phyloP scores from a whole-genome alignment of 2,888 invertebrate species.

The Strigamia crassipes region DNA sequence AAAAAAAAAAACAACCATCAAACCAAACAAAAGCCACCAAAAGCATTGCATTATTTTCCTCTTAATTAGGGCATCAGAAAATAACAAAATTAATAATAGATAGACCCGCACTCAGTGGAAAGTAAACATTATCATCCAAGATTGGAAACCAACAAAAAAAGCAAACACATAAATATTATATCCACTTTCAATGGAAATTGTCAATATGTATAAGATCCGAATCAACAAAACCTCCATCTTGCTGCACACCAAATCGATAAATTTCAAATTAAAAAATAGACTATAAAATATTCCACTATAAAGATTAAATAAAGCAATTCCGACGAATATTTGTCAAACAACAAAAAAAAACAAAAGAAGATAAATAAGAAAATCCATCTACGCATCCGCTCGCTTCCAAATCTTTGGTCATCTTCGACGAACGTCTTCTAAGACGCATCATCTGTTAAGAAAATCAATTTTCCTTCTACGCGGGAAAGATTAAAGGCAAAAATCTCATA shows the following conservation, averaged over 20 bases:
- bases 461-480: neutral
- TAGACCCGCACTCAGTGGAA: neutral
- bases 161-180: too few relatives aligned
- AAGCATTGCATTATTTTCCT: neutral
- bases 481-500: slow-evolving; percentile 27
- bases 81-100: neutral
- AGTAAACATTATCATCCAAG: neutral
- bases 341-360: neutral
- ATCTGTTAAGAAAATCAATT: slow-evolving; percentile 18
- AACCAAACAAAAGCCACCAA: too few relatives aligned
- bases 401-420: neutral
- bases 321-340: neutral
- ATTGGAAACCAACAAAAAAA: neutral
- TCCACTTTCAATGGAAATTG: too few relatives aligned
- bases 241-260: too few relatives aligned
- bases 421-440: slow-evolving; percentile 11
- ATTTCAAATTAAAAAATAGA: too few relatives aligned
- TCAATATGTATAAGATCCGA: too few relatives aligned
- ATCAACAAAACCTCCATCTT: too few relatives aligned
- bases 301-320: neutral
- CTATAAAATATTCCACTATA: neutral
- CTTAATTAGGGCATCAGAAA: neutral
- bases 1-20: too few relatives aligned
- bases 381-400: neutral
- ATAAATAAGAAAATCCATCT: neutral